Conservation (phyloP, 2,888 invertebrate species). For the Acleris emargana region DNA sequence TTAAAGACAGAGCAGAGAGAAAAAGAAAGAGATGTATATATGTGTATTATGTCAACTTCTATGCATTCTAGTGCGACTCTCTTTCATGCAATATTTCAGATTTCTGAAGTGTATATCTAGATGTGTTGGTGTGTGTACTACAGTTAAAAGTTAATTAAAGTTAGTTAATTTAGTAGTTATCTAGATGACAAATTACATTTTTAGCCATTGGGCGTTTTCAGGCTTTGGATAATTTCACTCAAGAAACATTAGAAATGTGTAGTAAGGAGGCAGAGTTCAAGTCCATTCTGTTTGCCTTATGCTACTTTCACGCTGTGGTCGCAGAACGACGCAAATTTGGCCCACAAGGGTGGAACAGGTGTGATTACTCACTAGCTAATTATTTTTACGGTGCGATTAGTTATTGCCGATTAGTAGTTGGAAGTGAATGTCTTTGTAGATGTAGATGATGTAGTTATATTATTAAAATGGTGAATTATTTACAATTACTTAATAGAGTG, state of each 20-base stretch:
- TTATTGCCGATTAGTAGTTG: no score
- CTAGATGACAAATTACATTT: background rate
- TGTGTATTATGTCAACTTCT: no score
- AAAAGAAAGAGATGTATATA: no score
- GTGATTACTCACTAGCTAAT: constrained; percentile 9
- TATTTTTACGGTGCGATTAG: background rate
- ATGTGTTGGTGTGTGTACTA: no score
- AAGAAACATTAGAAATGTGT: constrained; percentile 96
- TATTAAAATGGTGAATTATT: no score
- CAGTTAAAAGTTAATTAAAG: no score
- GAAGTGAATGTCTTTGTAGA: background rate
- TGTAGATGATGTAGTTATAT: background rate
- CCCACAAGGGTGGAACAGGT: constrained; percentile 95
- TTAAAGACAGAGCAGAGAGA: no score
- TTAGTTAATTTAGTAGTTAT: no score
- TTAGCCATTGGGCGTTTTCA: constrained; percentile 39
- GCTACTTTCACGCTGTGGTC: constrained; percentile 97
- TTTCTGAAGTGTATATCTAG: no score
- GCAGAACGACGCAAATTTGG: constrained; percentile 97
- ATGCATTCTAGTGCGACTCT: no score
- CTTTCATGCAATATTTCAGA: no score
- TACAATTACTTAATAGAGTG: constrained; percentile 65
- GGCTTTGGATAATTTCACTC: constrained; percentile 95
- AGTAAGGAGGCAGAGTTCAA: constrained; percentile 97
- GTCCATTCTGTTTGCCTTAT: constrained; percentile 93